Evolutionary conservation across 2,113 vertebrate genomes (phyloP).

Genomic region (Cyprinodon brontotheroides): DNA sequence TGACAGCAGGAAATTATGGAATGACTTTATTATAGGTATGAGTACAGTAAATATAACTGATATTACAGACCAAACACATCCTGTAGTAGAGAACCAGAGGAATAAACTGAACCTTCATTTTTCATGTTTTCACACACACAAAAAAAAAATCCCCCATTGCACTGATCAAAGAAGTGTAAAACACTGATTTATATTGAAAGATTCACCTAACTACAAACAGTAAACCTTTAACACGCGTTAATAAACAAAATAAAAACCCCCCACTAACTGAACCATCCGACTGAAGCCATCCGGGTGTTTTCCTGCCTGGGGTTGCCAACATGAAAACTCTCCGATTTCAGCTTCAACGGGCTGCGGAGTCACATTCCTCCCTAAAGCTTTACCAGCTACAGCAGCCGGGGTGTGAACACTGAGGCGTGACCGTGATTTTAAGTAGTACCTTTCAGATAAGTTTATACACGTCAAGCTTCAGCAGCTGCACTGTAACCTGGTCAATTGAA

Average conservation of each 20-base stretch:
- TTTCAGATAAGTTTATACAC: not conserved
- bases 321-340: not conserved
- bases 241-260: no score
- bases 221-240: no score
- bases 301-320: no score
- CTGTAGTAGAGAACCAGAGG: slow-evolving; percentile 55
- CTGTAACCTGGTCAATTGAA: not conserved
- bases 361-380: not conserved
- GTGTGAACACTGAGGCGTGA: not conserved
- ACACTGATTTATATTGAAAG: not conserved
- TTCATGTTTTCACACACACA: slow-evolving; percentile 1
- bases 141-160: no score
- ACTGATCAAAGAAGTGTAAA: not conserved
- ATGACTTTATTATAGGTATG: slow-evolving; percentile 65
- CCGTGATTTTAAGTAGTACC: not conserved
- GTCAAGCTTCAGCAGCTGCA: not conserved
- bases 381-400: not conserved
- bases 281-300: no score
- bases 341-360: not conserved
- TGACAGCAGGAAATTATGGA: slow-evolving; percentile 22
- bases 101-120: slow-evolving; percentile 34
- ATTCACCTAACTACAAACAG: not conserved
- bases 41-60: slow-evolving; percentile 42
- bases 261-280: no score
- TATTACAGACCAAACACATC: slow-evolving; percentile 57